Evolutionary conservation across 2,888 invertebrate genomes (phyloP), one percentile per base, ranked within the genome.

Genomic region (Syrphus vitripennis): DNA sequence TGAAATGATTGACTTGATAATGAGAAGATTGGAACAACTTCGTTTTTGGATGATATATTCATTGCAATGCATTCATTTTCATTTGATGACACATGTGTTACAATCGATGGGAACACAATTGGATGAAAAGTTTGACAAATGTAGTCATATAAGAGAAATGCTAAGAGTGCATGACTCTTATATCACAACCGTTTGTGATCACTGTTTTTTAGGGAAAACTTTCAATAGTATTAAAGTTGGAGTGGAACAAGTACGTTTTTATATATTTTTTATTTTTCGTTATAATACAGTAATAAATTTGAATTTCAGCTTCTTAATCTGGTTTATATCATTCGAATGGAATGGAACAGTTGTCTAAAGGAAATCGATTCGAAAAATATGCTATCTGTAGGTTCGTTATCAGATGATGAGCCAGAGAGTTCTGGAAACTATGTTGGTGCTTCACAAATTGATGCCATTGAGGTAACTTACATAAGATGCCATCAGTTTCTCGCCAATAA

Each of bases 41-140:
- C 92, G 94, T 75, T 94, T 94, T 87, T 94, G 94, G 94, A 90
- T 94, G 53, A 90, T 94, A 21, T 93, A 94, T 83, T 92, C 94
- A 1, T 90, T 94, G 59, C 93, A 93, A 71, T 93, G 93, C 42
- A 91, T 94, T 78, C 94, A 94, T 83, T 91, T 93, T 34, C 93
- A 94, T 90, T 88, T 94, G 31, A 93, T 93, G 89, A 93, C 93
- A 0, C 87, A 87, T 48, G 93, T 93, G 16, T 89, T 94, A 31
- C 93, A 94, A 59, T 87, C 90, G 2, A 88, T 91, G 88, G 91
- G 90, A 0, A 86, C 89, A 1, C 90, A 91, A 59, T 88, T 93
- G 21, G 90, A 91, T 78, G 88, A 84, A 3, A 89, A 91, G 82
- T 88, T 92, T 7, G 37, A 80, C 4, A 89, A 90, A 48, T 89